A percentile compares a stretch with the other conserved stretches of the same genome.
These are phyloP conservation scores for Argopecten irradians DNA, from an alignment of 1,140 invertebrate genomes.

Conservation along the genomic window DNA sequence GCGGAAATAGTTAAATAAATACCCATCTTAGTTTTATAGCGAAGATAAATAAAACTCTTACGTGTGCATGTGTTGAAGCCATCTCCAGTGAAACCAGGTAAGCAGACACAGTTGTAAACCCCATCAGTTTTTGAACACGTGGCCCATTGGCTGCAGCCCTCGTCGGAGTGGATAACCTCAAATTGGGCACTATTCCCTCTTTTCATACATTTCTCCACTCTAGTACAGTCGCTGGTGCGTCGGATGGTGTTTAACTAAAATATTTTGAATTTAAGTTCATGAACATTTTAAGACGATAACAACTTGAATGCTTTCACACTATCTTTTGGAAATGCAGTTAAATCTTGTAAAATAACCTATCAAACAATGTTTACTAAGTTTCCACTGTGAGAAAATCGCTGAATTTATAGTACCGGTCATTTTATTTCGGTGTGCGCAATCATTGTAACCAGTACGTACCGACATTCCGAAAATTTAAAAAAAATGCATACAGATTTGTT, in stretches of 20 bases:
- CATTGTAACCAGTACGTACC: no score
- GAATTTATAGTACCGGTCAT: no score
- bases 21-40: no score
- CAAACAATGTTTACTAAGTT: no score
- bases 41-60: background rate
- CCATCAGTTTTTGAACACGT: constrained; percentile 32
- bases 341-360: no score
- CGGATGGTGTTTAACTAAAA: background rate
- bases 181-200: background rate
- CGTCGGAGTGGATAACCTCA: background rate
- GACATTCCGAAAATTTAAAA: no score
- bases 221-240: constrained; percentile 7
- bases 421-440: no score
- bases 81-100: constrained; percentile 32
- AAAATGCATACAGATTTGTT: no score
- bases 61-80: constrained; percentile 35
- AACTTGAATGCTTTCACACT: background rate
- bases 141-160: constrained; percentile 27
- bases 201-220: background rate
- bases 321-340: no score
- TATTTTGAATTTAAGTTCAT: background rate
- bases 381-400: no score
- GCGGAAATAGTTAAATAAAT: no score
- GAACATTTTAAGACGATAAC: background rate
- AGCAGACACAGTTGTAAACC: constrained; percentile 34